Evolutionary conservation across 2,797 vertebrate species (phyloP), one percentile per base, ranked within the genome.

Genomic region (Columba guinea): DNA sequence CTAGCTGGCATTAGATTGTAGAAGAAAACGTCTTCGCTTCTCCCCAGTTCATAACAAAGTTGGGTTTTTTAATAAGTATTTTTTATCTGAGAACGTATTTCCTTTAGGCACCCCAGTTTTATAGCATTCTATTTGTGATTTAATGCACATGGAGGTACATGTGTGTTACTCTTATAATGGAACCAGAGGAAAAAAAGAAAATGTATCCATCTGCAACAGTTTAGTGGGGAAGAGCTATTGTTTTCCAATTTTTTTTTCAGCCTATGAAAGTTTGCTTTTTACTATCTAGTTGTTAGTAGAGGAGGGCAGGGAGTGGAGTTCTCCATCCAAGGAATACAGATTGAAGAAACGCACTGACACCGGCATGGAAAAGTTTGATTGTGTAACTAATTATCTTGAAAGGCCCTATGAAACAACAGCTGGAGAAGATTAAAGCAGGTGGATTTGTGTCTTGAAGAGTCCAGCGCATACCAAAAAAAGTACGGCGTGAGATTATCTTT

Each of bases 391-490:
- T 93, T 96, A 63, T 81, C 81, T 94, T 84, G 74, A 63, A 89
- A 95, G 73, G 67, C 24, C 19, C 84, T 30, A 9, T 82, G 89
- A 73, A 94, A 65, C 78, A 94, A 68, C 96, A 97, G 95, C 95
- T 97, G 96, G 95, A 71, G 75, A 90, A 81, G 56, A 96, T 97
- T 97, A 97, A 94, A 97, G 85, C 97, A 98, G 97, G 97, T 98
- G 97, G 87, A 97, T 97, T 95, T 96, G 87, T 94, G 69, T 87
- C 86, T 90, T 75, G 69, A 64, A 93, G 84, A 91, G 59, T 52
- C 77, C 48, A 65, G 53, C 0, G 0, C 35, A 11, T 83, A 89
- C 92, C 86, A 89, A 80, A 93, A 78, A 56, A 59, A 76, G 59
- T 49, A 30, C 0, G 0, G 41, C 0, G 0, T 75, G 58, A 71